A percentile compares a stretch with the other conserved stretches of the same genome.
Conservation (phyloP, 2,113 vertebrate species). For the Balaeniceps rex region DNA sequence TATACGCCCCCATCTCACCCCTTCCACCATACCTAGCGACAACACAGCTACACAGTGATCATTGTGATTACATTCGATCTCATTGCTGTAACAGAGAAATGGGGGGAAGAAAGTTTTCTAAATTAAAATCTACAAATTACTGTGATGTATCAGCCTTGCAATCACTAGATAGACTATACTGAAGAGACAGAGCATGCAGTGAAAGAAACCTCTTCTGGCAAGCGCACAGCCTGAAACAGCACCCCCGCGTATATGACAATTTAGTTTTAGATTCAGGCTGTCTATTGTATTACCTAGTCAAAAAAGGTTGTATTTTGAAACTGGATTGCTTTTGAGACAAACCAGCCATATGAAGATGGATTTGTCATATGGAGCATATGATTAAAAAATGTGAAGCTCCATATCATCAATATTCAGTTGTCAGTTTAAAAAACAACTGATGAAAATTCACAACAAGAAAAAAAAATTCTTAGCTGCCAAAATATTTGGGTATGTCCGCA, state of each 20-base stretch:
- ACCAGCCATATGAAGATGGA: not conserved
- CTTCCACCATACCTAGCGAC: not conserved
- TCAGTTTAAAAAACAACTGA: constrained; percentile 44
- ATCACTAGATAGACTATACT: not conserved
- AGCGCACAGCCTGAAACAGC: not conserved
- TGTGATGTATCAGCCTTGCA: not conserved
- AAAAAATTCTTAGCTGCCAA: not conserved
- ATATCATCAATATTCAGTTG: not conserved
- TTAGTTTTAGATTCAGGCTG: not conserved
- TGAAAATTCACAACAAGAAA: not conserved
- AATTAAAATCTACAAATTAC: not conserved
- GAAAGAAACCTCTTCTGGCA: not conserved
- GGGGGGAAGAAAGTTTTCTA: not conserved
- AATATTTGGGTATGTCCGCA: not conserved
- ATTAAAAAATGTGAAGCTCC: not conserved
- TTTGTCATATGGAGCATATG: not conserved
- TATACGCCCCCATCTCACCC: not conserved
- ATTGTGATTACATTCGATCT: no score
- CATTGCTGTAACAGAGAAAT: not conserved
- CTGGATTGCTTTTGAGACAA: not conserved
- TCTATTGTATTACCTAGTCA: not conserved
- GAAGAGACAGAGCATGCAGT: not conserved
- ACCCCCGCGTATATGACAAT: accelerated
- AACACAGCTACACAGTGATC: not conserved
- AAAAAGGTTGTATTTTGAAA: not conserved